Percentiles rank a stretch among this genome's conserved stretches.
Conservation (phyloP, 2,888 invertebrate species). For the Busseola fusca region DNA sequence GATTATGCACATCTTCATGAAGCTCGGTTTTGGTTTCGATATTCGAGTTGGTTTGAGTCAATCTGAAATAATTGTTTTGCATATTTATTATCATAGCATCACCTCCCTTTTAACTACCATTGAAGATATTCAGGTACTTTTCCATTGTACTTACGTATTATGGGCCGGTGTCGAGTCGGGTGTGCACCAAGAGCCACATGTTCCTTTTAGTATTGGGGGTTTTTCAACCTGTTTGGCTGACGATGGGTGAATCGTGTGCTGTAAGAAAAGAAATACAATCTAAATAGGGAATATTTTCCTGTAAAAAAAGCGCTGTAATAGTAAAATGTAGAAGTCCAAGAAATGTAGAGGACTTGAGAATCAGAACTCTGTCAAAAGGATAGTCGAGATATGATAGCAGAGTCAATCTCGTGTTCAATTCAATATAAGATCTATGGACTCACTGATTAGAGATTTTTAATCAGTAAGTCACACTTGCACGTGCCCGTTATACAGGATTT, state of each 20-base stretch:
- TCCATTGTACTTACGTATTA: constrained; percentile 68
- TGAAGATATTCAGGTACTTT: constrained; percentile 10
- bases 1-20: constrained; percentile 64
- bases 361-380: neutral
- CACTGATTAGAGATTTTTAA: neutral
- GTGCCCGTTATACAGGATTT: too few species aligned
- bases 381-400: neutral
- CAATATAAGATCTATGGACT: neutral
- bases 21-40: constrained; percentile 71
- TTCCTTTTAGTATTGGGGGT: constrained; percentile 55
- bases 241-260: constrained; percentile 83
- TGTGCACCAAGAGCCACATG: constrained; percentile 82
- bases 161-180: constrained; percentile 76
- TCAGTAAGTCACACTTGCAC: too few species aligned
- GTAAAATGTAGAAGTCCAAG: too few species aligned
- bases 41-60: constrained; percentile 65
- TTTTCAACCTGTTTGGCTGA: constrained; percentile 59
- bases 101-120: neutral
- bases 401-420: neutral
- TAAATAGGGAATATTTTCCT: neutral
- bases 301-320: neutral
- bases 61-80: constrained; percentile 47
- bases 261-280: constrained; percentile 38
- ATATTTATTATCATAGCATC: constrained; percentile 6
- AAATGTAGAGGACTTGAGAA: neutral